These are phyloP conservation scores for Cyphomyrmex costatus DNA, from an alignment of 1,140 invertebrate genomes.

Conservation along the genomic window DNA sequence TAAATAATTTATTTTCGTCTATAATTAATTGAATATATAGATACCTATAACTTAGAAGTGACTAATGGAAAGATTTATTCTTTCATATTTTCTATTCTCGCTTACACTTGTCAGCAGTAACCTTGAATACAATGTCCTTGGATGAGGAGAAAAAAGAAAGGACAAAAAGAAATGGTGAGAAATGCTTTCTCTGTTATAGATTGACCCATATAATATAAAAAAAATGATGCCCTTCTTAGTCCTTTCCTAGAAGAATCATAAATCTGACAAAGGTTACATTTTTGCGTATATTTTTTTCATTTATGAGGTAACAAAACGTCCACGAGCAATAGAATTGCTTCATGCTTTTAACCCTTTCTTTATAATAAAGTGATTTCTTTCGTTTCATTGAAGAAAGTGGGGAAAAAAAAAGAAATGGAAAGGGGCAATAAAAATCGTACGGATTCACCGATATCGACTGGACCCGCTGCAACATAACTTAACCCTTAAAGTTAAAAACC, in stretches of 20 bases:
- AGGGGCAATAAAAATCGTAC: slow-evolving; percentile 67
- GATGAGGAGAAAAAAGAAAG: slow-evolving; percentile 4
- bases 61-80: not conserved
- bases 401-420: slow-evolving; percentile 1
- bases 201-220: slow-evolving; percentile 65
- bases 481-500: slow-evolving; percentile 78
- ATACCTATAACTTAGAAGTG: not conserved
- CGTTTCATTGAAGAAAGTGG: slow-evolving; percentile 35
- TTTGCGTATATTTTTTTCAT: not conserved
- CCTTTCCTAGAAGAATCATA: slow-evolving; percentile 64
- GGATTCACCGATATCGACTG: slow-evolving; percentile 66
- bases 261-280: slow-evolving; percentile 57
- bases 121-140: not conserved
- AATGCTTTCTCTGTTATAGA: slow-evolving; percentile 20
- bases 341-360: slow-evolving; percentile 79
- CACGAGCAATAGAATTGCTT: slow-evolving; percentile 73
- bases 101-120: not conserved
- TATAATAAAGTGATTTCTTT: slow-evolving; percentile 82
- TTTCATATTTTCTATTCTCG: not conserved
- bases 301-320: slow-evolving; percentile 16
- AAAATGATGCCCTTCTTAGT: slow-evolving; percentile 43
- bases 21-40: not conserved
- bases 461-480: slow-evolving; percentile 75
- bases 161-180: slow-evolving; percentile 73
- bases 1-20: slow-evolving; percentile 32